Evolutionary conservation across 2,888 invertebrate species (phyloP).

Genomic region (Erpobdella octoculata): DNA sequence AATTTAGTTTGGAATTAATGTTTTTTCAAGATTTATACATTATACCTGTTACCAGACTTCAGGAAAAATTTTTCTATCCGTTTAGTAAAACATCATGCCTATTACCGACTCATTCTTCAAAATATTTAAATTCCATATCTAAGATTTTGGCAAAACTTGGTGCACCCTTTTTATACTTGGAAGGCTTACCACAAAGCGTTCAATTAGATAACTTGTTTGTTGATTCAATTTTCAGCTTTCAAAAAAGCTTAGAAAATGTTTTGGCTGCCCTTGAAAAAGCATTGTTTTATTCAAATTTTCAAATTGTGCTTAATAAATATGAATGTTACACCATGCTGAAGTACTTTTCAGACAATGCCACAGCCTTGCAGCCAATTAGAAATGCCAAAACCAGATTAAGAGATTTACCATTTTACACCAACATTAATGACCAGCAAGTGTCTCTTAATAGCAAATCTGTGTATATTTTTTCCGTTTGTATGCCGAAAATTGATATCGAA

Average conservation of each 20-base stretch:
- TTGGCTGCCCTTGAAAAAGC: not conserved
- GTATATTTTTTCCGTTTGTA: not conserved
- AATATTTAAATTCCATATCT: not conserved
- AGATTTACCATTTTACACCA: not conserved
- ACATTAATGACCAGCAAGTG: not conserved
- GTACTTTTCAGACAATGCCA: not conserved
- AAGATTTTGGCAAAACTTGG: too few species aligned
- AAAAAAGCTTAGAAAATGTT: not conserved
- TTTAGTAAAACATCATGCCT: not conserved
- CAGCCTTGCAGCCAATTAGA: too few species aligned
- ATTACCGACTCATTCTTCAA: too few species aligned
- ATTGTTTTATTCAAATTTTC: not conserved
- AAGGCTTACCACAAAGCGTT: not conserved
- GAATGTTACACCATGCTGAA: not conserved
- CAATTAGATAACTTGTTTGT: not conserved
- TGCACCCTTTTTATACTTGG: not conserved
- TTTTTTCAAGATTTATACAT: not conserved
- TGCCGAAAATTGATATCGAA: not conserved
- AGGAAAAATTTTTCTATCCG: not conserved
- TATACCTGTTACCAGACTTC: not conserved
- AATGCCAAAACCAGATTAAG: too few species aligned
- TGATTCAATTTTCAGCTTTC: not conserved
- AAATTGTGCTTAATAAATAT: not conserved
- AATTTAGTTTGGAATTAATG: too few species aligned
- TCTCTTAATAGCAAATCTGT: not conserved